Evolutionary conservation across 1,140 invertebrate genomes (phyloP).

Genomic region (Anadara kagoshimensis): DNA sequence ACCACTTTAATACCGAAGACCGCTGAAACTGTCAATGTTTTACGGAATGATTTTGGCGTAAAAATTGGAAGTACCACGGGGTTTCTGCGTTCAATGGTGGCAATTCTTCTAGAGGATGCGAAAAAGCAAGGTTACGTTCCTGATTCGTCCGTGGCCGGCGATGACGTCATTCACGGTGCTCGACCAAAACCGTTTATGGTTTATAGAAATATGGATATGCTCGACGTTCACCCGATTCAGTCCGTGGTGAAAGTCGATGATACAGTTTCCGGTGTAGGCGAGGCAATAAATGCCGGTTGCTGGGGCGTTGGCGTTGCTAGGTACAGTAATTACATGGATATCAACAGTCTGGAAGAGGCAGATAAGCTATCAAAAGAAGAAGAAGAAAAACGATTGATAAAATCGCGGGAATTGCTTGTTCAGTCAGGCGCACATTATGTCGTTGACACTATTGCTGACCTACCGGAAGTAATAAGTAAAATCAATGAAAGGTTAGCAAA

Average conservation of each 20-base stretch:
- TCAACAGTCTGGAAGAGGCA: constrained; percentile 69
- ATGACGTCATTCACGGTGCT: constrained; percentile 71
- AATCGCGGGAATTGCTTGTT: constrained; percentile 65
- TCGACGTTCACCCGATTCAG: constrained; percentile 71
- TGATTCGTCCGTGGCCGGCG: constrained; percentile 71
- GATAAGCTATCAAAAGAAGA: constrained; percentile 60
- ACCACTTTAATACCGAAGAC: constrained; percentile 62
- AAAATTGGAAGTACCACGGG: constrained; percentile 69
- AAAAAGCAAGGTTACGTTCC: constrained; percentile 71
- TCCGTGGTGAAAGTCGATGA: constrained; percentile 74
- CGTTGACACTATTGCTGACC: constrained; percentile 69
- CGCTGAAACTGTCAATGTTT: constrained; percentile 51
- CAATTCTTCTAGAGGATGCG: constrained; percentile 60
- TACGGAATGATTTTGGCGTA: constrained; percentile 56
- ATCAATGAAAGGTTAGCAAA: constrained; percentile 68
- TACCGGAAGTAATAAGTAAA: constrained; percentile 70
- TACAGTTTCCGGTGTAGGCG: constrained; percentile 71
- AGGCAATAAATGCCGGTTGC: constrained; percentile 73
- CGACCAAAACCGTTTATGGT: constrained; percentile 75
- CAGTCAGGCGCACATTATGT: constrained; percentile 73
- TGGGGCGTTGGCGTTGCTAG: constrained; percentile 74
- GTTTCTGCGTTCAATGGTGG: constrained; percentile 63
- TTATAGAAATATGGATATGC: constrained; percentile 71
- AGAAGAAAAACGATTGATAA: constrained; percentile 53
- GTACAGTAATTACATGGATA: constrained; percentile 73